A percentile compares a stretch with the other conserved stretches of the same genome.
Evolutionary conservation across 1,140 invertebrate genomes (phyloP).

Genomic region (Triops longicaudatus): DNA sequence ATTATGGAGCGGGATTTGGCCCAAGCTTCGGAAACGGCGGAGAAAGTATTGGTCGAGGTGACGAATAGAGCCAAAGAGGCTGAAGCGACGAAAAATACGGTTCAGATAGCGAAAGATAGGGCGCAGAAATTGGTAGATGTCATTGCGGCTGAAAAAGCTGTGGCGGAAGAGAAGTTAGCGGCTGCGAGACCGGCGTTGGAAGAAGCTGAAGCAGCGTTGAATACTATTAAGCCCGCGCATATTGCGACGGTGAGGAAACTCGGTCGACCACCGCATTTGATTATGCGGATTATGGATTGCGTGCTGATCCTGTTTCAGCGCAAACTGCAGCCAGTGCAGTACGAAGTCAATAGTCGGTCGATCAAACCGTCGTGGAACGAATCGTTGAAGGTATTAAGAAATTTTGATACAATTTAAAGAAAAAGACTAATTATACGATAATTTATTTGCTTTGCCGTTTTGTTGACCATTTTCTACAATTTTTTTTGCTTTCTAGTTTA

Average conservation of each 20-base stretch:
- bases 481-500: constrained; percentile 55
- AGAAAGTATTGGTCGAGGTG: constrained; percentile 72
- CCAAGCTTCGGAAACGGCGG: constrained; percentile 78
- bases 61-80: constrained; percentile 86
- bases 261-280: constrained; percentile 86
- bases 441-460: no score
- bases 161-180: constrained; percentile 83
- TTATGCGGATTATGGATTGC: constrained; percentile 97
- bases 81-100: constrained; percentile 89
- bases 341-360: constrained; percentile 69
- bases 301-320: constrained; percentile 87
- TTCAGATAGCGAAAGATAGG: constrained; percentile 90
- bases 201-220: constrained; percentile 88
- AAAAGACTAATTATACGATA: no score
- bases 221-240: constrained; percentile 93
- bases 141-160: constrained; percentile 82
- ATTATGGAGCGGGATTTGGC: constrained; percentile 89
- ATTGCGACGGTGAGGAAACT: constrained; percentile 91
- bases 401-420: not conserved
- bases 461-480: not conserved
- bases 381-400: constrained; percentile 67
- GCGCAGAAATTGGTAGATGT: constrained; percentile 80
- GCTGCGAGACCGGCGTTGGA: constrained; percentile 82
- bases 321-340: constrained; percentile 66
- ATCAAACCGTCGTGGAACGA: constrained; percentile 92